phyloP scores from a whole-genome alignment of 2,888 invertebrate genomes.

The Cosmopolites sordidus region DNA sequence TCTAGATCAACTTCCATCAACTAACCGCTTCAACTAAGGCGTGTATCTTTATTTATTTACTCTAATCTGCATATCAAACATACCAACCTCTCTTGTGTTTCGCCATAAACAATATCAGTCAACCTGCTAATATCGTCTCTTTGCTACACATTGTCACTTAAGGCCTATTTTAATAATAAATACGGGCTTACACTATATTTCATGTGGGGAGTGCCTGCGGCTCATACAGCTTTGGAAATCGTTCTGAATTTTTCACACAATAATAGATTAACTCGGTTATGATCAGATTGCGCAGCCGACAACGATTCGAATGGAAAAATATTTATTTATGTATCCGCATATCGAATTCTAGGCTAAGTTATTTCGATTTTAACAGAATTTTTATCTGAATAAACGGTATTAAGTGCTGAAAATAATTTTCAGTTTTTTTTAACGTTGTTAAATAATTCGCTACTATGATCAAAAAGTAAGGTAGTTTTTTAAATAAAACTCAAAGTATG shows the following conservation, averaged over 20 bases:
- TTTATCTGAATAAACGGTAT: too few relatives aligned
- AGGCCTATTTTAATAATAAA: constrained; percentile 18
- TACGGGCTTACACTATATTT: constrained; percentile 5
- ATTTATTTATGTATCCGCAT: too few relatives aligned
- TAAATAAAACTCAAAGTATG: too few relatives aligned
- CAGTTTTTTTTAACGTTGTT: too few relatives aligned
- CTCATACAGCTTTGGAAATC: not conserved
- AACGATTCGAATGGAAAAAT: too few relatives aligned
- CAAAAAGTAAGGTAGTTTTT: too few relatives aligned
- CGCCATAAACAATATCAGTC: constrained; percentile 16
- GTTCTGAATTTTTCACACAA: not conserved
- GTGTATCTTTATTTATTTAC: constrained; percentile 15
- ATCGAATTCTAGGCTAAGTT: too few relatives aligned
- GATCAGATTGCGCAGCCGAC: too few relatives aligned
- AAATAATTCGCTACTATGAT: too few relatives aligned
- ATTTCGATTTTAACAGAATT: too few relatives aligned
- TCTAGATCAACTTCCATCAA: not conserved
- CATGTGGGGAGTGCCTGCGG: not conserved
- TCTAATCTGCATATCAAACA: constrained; percentile 18
- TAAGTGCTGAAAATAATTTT: too few relatives aligned
- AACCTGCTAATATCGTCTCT: constrained; percentile 14
- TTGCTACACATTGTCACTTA: constrained; percentile 11
- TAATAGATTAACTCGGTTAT: not conserved
- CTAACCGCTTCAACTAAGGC: constrained; percentile 9
- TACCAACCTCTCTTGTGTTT: constrained; percentile 11